A percentile compares a stretch with the other conserved stretches of the same genome.
Evolutionary conservation across 1,140 invertebrate species (phyloP).

Genomic region (Aphaenogaster ashmeadi): DNA sequence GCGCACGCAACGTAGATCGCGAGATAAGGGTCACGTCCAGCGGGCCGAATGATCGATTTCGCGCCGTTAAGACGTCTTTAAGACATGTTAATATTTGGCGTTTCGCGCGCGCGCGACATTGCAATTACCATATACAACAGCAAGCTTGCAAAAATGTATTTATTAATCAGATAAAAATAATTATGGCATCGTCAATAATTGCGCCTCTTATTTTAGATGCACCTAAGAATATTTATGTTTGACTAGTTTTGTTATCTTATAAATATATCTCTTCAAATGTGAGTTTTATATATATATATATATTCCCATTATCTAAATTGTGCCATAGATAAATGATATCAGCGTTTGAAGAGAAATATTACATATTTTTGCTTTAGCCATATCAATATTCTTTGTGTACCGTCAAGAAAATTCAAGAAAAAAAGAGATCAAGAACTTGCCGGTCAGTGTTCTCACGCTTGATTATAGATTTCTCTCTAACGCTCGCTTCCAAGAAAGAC

Average conservation of each 20-base stretch:
- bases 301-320: not conserved
- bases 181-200: not conserved
- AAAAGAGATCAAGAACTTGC: not conserved
- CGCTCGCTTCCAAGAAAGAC: not conserved
- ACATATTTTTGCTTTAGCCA: not conserved
- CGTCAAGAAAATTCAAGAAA: not conserved
- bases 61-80: slow-evolving; percentile 33
- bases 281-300: not conserved
- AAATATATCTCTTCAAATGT: not conserved
- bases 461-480: slow-evolving; percentile 3
- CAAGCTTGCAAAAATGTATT: not conserved
- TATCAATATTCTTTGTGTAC: not conserved
- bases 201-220: not conserved
- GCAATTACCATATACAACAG: not conserved
- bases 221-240: not conserved
- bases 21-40: slow-evolving; percentile 40
- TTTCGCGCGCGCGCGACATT: not conserved
- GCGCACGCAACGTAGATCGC: slow-evolving; percentile 48
- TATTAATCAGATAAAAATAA: slow-evolving; percentile 40
- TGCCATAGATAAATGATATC: not conserved
- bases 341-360: not conserved
- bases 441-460: not conserved
- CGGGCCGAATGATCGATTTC: slow-evolving; percentile 50
- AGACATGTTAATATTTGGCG: slow-evolving; percentile 34
- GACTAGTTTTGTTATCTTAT: not conserved